phyloP scores from a whole-genome alignment of 2,888 invertebrate genomes.

The Eustalomyia histrio region DNA sequence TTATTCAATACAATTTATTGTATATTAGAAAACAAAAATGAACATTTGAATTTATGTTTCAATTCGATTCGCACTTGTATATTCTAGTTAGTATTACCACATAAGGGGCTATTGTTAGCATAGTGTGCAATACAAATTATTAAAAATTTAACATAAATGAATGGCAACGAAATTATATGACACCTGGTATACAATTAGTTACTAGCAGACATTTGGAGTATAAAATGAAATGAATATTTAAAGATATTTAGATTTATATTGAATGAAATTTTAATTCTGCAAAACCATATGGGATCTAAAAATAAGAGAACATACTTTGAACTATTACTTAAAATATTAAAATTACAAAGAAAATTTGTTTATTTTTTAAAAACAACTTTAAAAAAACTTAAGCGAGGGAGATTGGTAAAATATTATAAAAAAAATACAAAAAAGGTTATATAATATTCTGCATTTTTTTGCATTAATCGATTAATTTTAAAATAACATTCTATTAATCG shows the following conservation, averaged over 20 bases:
- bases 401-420: no score
- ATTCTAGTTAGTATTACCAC: neutral
- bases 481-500: no score
- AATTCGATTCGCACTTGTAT: conserved; percentile 22
- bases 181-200: conserved; percentile 22
- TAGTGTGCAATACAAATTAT: neutral
- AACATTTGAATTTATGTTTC: neutral
- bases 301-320: no score
- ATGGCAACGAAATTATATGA: neutral
- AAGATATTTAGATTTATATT: conserved; percentile 33
- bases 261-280: neutral
- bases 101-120: conserved; percentile 35
- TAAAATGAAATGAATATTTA: conserved; percentile 30
- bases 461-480: no score
- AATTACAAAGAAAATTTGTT: no score
- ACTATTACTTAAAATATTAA: no score
- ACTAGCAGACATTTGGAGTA: conserved; percentile 16
- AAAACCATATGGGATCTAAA: no score
- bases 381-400: no score
- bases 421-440: no score
- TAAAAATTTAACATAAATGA: conserved; percentile 3
- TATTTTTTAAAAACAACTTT: no score
- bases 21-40: conserved; percentile 28
- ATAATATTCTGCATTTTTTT: no score
- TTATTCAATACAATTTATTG: conserved; percentile 46